These are phyloP conservation scores for Platyrinchus mystaceus DNA, from an alignment of 2,797 vertebrate species.

Conservation along the genomic window DNA sequence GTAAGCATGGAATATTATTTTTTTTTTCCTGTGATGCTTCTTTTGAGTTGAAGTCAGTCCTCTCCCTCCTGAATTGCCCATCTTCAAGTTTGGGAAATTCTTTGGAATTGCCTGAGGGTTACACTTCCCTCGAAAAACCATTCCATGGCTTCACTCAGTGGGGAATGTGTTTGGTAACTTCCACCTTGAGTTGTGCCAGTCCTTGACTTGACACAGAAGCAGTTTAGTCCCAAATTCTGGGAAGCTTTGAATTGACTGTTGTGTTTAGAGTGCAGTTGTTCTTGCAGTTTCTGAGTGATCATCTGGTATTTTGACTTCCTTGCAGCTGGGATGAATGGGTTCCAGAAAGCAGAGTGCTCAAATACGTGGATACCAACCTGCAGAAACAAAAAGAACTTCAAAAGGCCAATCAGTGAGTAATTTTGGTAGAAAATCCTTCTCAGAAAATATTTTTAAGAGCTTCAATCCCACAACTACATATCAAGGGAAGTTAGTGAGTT, in stretches of 20 bases:
- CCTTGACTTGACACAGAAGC: not conserved
- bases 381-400: constrained; percentile 99
- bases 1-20: not conserved
- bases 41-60: not conserved
- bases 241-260: not conserved
- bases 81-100: not conserved
- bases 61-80: not conserved
- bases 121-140: not conserved
- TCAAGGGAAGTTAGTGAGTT: not conserved
- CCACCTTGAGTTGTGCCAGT: not conserved
- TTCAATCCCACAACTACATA: not conserved
- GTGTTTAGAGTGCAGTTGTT: not conserved
- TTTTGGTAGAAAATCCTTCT: not conserved
- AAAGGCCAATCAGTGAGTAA: constrained; percentile 96
- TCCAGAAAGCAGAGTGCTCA: constrained; percentile 98
- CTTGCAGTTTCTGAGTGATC: not conserved
- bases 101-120: not conserved
- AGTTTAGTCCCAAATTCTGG: not conserved
- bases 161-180: not conserved
- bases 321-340: constrained; percentile 99
- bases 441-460: not conserved
- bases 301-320: constrained; percentile 1
- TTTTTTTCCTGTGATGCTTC: not conserved
- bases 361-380: constrained; percentile 98
- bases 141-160: not conserved